A percentile compares a stretch with the other conserved stretches of the same genome.
These are phyloP conservation scores for Plagodis dolabraria DNA, from an alignment of 2,888 invertebrate species.

Conservation along the genomic window DNA sequence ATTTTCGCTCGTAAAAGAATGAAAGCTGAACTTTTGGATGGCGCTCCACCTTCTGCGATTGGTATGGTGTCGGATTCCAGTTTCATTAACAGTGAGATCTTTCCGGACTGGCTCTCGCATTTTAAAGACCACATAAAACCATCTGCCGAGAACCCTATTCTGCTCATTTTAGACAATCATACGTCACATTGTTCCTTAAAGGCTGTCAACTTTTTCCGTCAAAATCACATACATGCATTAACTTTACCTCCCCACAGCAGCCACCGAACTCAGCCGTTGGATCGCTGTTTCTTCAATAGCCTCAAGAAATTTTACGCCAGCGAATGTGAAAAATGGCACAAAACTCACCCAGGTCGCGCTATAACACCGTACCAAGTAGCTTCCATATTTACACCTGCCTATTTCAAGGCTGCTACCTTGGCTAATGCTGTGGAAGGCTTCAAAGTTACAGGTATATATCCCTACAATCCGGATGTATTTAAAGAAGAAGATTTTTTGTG, in stretches of 20 bases:
- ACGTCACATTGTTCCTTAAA: too few species aligned
- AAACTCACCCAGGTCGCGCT: slow-evolving; percentile 9
- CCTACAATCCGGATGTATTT: slow-evolving; percentile 4
- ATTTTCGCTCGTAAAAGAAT: slow-evolving; percentile 2
- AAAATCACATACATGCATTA: too few species aligned
- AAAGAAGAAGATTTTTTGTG: slow-evolving; percentile 4
- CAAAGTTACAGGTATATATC: slow-evolving; percentile 12
- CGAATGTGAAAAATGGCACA: slow-evolving; percentile 8
- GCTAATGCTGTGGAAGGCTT: slow-evolving; percentile 13
- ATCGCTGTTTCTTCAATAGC: slow-evolving; percentile 3
- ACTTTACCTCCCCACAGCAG: slow-evolving; percentile 15
- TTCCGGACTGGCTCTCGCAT: too few species aligned
- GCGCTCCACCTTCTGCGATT: too few species aligned
- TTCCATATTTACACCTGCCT: slow-evolving; percentile 13
- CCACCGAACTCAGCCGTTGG: slow-evolving; percentile 17
- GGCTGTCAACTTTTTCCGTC: too few species aligned
- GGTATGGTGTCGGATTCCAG: too few species aligned
- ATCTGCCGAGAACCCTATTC: too few species aligned
- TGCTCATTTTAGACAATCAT: too few species aligned
- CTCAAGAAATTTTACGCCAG: slow-evolving; percentile 6
- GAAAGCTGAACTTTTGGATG: slow-evolving; percentile 8
- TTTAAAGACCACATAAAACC: too few species aligned
- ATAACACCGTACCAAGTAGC: slow-evolving; percentile 15
- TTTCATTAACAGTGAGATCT: too few species aligned
- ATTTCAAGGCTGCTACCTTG: slow-evolving; percentile 16